Base-by-base conservation (phyloP, 2,888 invertebrate species). In the Drosophila algonquin region DNA sequence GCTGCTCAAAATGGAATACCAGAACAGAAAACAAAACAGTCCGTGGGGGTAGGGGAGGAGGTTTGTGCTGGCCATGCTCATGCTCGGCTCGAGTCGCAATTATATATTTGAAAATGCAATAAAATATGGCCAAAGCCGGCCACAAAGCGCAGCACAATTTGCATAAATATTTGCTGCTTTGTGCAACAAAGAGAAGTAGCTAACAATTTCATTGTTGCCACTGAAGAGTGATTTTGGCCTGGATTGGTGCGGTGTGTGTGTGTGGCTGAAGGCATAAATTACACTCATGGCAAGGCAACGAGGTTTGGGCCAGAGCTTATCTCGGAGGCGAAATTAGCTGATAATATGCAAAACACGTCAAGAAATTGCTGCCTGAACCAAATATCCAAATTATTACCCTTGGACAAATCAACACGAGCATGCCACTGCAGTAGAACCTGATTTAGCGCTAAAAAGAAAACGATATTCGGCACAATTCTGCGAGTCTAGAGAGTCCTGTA, bases 331-430 rank as follows among this genome's bases (percentile, higher is more conserved):
- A 86, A 86, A 86, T 88, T 88, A 86, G 87, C 88, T 86, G 88
- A 86, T 86, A 86, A 86, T 88, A 86, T 86, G 86, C 86, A 86
- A 86, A 86, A 86, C 86, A 86, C 79, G 82, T 76, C 78, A 73
- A 80, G 83, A 85, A 85, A 87, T 83, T 81, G 85, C 77, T 84
- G 84, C 65, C 62, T 84, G 69, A 72, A 73, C 83, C 83, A 86
- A 83, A 83, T 84, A 73, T 84, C 73, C 74, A 84, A 84, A 84
- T 83, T 83, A 87, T 84, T 84, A 83, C 83, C 82, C 80, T 40
- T 61, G 77, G 77, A 53, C 86, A 69, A 64, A 72, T 50, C 54
- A 64, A 35, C 72, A 64, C 72, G 72, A 63, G 57, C 54, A 52
- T 47, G 24, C 9, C 14, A n/a, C 18, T 9, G 67, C 67, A 68